Conservation (phyloP, 2,797 vertebrate genomes). For the Darevskia nairensis region DNA sequence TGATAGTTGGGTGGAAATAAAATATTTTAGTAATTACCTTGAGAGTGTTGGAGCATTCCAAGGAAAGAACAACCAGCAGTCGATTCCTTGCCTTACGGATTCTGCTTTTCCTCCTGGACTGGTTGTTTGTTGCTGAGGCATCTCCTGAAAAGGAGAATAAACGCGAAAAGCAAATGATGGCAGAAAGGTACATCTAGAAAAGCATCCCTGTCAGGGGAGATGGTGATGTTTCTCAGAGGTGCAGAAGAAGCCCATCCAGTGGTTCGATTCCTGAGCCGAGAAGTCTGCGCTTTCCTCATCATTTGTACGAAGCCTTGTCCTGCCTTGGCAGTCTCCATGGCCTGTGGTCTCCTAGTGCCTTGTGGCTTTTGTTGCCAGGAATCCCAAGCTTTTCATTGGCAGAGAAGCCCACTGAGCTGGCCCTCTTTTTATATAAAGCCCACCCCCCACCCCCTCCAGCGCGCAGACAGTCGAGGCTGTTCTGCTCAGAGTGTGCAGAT, state of each 20-base stretch:
- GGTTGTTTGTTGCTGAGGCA: background rate
- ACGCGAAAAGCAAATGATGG: background rate
- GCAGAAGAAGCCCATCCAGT: background rate
- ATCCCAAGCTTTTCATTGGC: constrained; percentile 53
- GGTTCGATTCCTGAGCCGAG: background rate
- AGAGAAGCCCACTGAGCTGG: constrained; percentile 41
- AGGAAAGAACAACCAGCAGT: background rate
- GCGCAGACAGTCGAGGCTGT: constrained; percentile 53
- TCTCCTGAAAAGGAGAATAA: background rate
- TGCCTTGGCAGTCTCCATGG: constrained; percentile 5
- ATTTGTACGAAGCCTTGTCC: background rate
- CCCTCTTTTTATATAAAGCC: constrained; percentile 36
- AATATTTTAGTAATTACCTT: background rate
- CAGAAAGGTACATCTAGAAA: background rate
- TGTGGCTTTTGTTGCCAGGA: constrained; percentile 39
- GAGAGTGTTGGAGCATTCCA: background rate
- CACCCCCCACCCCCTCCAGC: constrained; percentile 56
- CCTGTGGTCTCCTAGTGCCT: background rate
- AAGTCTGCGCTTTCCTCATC: background rate
- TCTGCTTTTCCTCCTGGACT: background rate
- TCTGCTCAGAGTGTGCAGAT: constrained; percentile 30
- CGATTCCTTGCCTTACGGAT: background rate
- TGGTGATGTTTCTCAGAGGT: background rate
- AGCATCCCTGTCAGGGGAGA: background rate
- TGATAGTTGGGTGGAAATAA: background rate